A percentile compares a stretch with the other conserved stretches of the same genome.
Conservation (phyloP, 2,113 vertebrate genomes). For the Oncorhynchus nerka region DNA sequence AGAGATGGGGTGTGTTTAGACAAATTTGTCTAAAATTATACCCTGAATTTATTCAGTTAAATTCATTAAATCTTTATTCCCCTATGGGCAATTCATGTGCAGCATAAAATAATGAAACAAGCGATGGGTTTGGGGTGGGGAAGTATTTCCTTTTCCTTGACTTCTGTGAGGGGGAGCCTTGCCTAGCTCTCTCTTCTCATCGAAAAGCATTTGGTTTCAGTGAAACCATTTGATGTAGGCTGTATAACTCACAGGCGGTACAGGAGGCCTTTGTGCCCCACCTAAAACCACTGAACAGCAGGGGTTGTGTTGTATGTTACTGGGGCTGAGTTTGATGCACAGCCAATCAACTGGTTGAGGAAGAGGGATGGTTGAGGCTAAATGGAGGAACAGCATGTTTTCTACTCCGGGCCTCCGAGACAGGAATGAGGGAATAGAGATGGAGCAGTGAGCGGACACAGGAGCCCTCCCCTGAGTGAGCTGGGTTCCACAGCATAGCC, state of each 20-base stretch:
- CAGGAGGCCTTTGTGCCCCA: neutral
- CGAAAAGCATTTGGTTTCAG: too few species aligned
- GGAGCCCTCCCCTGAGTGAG: neutral
- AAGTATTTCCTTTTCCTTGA: too few species aligned
- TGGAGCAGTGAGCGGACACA: neutral
- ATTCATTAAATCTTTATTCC: neutral
- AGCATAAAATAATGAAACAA: slow-evolving; percentile 6
- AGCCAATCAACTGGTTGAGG: neutral
- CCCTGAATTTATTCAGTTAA: neutral
- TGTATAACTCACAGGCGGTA: too few species aligned
- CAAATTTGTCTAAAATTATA: neutral
- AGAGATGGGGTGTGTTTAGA: neutral
- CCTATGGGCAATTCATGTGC: neutral
- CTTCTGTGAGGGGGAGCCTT: too few species aligned
- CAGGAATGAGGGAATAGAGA: too few species aligned
- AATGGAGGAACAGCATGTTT: slow-evolving; percentile 45
- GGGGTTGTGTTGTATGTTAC: neutral
- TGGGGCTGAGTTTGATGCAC: neutral
- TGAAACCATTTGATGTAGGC: too few species aligned
- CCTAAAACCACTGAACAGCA: slow-evolving; percentile 2
- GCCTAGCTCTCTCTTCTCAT: too few species aligned
- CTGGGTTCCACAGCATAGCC: too few species aligned
- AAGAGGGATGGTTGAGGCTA: neutral
- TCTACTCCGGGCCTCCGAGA: slow-evolving; percentile 5
- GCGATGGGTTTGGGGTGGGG: neutral